A percentile compares a stretch with the other conserved stretches of the same genome.
These are phyloP conservation scores for Drosophila mercatorum DNA, from an alignment of 2,888 invertebrate genomes.

Conservation along the genomic window DNA sequence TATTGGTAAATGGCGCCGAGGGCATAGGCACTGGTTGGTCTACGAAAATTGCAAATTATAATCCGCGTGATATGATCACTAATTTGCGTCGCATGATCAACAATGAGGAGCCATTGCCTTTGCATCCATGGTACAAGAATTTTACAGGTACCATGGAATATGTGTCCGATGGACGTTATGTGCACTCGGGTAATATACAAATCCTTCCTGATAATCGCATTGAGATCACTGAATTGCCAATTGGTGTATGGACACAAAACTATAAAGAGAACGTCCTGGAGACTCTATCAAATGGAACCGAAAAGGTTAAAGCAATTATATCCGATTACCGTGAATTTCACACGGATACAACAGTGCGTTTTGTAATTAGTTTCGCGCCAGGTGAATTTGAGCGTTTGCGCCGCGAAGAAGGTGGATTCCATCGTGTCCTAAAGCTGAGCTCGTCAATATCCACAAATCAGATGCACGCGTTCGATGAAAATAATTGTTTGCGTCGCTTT, in stretches of 20 bases:
- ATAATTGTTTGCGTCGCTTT: conserved; percentile 89
- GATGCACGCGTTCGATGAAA: conserved; percentile 93
- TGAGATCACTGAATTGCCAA: conserved; percentile 98
- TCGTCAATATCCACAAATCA: conserved; percentile 90
- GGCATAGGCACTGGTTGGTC: conserved; percentile 99
- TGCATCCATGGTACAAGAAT: conserved; percentile 97
- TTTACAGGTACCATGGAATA: conserved; percentile 93
- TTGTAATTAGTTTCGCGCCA: conserved; percentile 91
- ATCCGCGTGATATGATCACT: conserved; percentile 94
- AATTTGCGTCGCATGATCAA: conserved; percentile 93
- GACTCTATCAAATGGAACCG: conserved; percentile 91
- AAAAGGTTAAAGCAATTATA: conserved; percentile 88
- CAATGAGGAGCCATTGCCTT: conserved; percentile 90
- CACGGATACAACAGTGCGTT: conserved; percentile 97
- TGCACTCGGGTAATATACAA: conserved; percentile 93
- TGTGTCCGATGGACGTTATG: conserved; percentile 90
- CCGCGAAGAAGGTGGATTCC: conserved; percentile 94
- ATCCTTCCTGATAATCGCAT: conserved; percentile 91
- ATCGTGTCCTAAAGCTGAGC: conserved; percentile 97
- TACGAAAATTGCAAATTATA: conserved; percentile 98
- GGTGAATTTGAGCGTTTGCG: conserved; percentile 89
- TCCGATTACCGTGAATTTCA: conserved; percentile 95
- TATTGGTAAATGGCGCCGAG: conserved; percentile 98
- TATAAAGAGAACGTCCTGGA: conserved; percentile 98
- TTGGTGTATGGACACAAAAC: conserved; percentile 97